Base-by-base conservation (phyloP, 2,888 invertebrate genomes). In the Acanthosoma haemorrhoidale region DNA sequence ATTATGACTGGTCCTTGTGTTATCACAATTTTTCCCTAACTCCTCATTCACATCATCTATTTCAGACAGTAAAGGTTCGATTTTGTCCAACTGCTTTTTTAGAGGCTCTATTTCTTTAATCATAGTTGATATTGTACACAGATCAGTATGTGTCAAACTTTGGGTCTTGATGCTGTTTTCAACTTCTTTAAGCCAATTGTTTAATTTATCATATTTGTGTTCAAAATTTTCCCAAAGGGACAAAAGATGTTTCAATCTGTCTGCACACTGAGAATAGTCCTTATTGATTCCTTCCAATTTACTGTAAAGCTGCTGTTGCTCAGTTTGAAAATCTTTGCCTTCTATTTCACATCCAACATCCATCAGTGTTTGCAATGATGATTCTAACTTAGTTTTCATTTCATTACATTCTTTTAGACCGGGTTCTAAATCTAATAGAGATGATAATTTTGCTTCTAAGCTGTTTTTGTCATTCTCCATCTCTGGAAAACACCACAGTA, bases 401-500 rank as follows among this genome's bases (percentile, higher is more conserved):
- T 81, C 81, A 69, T 86, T 84, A 77, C 91, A 91, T 75, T 92
- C 92, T 21, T 82, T 81, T 39, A 92, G 85, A 21, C 89, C 88
- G 73, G 84, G 84, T 78, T 88, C 86, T 2, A 92, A 88, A 73
- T 94, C 93, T 70, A 83, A 82, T 36, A 95, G 79, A 0, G 92
- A 89, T 1, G 90, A 88, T 76, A 90, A 85, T 81, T 96, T 96
- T 0, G 94, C 92, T 82, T 96, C 94, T 31, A 96, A 83, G 78
- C 94, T 94, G 79, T 95, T 96, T 79, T 90, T 90, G 78, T 96
- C 96, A 77, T 92, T 94, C 34, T 89, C 88, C 1, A 89, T 86
- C 78, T 96, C 95, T 0, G 94, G 92, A 77, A 89, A 86, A 79
- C 96, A 96, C 94, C 96, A 96, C 13, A 87, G 84, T 1, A 94